Percentiles rank a stretch among this genome's conserved stretches.
Conservation (phyloP, 2,888 invertebrate species). For the Lasioglossum lativentre region DNA sequence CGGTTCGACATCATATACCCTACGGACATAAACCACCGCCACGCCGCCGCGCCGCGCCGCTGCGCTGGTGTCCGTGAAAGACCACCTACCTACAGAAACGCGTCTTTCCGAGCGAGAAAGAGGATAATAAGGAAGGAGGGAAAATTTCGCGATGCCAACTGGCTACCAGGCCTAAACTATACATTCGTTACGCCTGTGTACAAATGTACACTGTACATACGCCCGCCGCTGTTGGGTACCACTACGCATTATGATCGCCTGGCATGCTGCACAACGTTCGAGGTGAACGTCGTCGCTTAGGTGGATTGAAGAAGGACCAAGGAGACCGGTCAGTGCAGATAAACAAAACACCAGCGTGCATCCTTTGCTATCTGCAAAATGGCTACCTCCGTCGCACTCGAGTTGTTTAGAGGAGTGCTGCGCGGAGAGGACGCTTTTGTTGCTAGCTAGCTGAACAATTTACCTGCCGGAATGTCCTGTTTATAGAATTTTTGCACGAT, state of each 20-base stretch:
- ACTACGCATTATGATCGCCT: conserved; percentile 15
- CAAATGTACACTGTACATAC: not conserved
- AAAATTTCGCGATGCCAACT: conserved; percentile 56
- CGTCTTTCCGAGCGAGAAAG: conserved; percentile 35
- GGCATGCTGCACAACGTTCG: conserved; percentile 18
- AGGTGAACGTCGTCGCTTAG: not conserved
- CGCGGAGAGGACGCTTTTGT: not conserved
- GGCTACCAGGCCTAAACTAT: conserved; percentile 41
- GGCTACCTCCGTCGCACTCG: not conserved
- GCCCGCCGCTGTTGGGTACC: not conserved
- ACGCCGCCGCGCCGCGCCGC: conserved; percentile 7
- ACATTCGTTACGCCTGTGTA: conserved; percentile 24
- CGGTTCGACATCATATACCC: conserved; percentile 53
- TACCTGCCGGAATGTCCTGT: too few species aligned
- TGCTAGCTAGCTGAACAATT: not conserved
- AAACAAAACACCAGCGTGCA: not conserved
- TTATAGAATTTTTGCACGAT: too few species aligned
- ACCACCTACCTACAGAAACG: conserved; percentile 52
- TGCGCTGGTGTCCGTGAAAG: conserved; percentile 42
- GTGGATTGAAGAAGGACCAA: not conserved
- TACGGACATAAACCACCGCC: conserved; percentile 54
- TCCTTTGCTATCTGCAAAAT: too few species aligned
- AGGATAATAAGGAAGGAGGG: not conserved
- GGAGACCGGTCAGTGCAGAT: too few species aligned
- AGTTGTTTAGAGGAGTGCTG: not conserved